Evolutionary conservation across 2,888 invertebrate genomes (phyloP).

Genomic region (Poecilobothrus nobilitatus): DNA sequence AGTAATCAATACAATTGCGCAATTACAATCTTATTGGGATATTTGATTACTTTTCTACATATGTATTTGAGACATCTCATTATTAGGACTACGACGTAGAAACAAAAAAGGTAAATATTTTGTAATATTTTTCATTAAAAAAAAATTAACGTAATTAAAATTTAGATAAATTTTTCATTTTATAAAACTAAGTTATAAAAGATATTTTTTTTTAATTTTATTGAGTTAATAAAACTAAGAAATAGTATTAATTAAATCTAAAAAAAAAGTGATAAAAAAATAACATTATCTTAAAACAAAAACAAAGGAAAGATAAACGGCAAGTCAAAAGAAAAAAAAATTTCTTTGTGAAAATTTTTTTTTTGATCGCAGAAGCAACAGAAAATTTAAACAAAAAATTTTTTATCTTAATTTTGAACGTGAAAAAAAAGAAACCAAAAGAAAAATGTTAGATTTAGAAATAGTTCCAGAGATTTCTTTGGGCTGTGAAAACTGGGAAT

Average conservation of each 20-base stretch:
- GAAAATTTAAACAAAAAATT: not conserved
- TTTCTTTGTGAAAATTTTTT: not conserved
- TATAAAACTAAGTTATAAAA: not conserved
- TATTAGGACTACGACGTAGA: conserved; percentile 1
- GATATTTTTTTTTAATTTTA: not conserved
- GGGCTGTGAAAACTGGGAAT: conserved; percentile 97
- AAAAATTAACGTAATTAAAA: not conserved
- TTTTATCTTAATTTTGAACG: not conserved
- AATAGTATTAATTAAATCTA: not conserved
- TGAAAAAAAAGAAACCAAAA: conserved; percentile 18
- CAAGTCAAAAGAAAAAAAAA: not conserved
- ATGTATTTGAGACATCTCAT: not conserved
- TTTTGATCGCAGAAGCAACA: not conserved
- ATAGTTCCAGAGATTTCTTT: conserved; percentile 91
- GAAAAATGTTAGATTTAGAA: conserved; percentile 88
- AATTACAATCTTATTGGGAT: too few species aligned
- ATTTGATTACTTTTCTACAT: not conserved
- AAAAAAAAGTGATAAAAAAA: not conserved
- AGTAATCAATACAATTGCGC: too few species aligned
- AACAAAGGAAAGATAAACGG: conserved; percentile 1
- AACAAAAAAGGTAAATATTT: conserved; percentile 5
- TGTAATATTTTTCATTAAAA: not conserved
- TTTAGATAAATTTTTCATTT: not conserved
- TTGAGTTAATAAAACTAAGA: not conserved
- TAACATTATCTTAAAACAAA: not conserved